Conservation (phyloP, 2,797 vertebrate genomes). For the Xerus rutilus region DNA sequence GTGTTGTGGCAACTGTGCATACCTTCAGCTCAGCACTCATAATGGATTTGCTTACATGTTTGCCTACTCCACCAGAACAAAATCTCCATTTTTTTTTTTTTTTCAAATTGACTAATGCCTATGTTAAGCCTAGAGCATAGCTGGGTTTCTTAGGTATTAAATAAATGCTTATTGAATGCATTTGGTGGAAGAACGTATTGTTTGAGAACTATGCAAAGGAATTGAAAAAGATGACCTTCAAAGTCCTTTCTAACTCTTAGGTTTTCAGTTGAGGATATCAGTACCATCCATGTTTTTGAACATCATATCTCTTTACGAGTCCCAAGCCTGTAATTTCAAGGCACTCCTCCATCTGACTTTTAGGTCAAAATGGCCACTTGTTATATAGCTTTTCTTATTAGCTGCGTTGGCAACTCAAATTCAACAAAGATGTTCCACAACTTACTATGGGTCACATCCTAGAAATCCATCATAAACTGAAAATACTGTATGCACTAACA, state of each 20-base stretch:
- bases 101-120: background rate
- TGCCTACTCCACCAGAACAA: background rate
- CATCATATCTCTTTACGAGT: background rate
- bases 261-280: constrained; percentile 35
- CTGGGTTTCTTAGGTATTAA: background rate
- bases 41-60: background rate
- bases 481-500: background rate
- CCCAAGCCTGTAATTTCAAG: background rate
- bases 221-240: constrained; percentile 8
- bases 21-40: background rate
- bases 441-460: background rate
- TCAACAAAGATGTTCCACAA: background rate
- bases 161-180: constrained; percentile 3
- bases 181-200: background rate
- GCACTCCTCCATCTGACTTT: background rate
- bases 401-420: background rate
- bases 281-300: background rate
- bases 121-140: background rate
- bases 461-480: background rate
- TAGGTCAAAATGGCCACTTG: constrained; percentile 9
- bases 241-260: constrained; percentile 22
- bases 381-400: background rate
- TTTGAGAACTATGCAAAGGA: background rate
- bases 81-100: background rate
- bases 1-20: background rate